These are phyloP conservation scores for Petrocephalus microphthalmus DNA, from an alignment of 2,113 vertebrate species.

Conservation along the genomic window DNA sequence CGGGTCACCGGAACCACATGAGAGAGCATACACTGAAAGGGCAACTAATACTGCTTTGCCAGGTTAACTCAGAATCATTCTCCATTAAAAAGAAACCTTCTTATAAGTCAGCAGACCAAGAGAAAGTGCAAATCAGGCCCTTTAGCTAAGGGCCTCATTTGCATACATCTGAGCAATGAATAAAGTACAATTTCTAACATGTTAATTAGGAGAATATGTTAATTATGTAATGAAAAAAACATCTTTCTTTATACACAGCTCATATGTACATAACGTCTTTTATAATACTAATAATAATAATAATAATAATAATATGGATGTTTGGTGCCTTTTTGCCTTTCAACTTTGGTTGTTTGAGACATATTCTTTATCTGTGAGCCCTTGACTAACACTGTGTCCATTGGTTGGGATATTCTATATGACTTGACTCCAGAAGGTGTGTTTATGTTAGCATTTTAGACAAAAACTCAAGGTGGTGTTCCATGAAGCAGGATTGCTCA, in stretches of 20 bases:
- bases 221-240: not conserved
- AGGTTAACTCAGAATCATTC: not conserved
- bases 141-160: not conserved
- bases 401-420: not conserved
- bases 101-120: not conserved
- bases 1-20: not conserved
- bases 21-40: not conserved
- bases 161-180: conserved; percentile 4
- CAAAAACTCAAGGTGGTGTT: not conserved
- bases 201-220: not conserved
- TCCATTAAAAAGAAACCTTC: not conserved
- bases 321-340: not conserved
- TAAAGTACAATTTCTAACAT: not conserved
- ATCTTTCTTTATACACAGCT: not conserved
- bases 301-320: not conserved
- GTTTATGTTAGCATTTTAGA: not conserved
- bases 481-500: not conserved
- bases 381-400: not conserved
- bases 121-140: not conserved
- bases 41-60: not conserved
- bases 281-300: not conserved
- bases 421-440: not conserved
- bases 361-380: not conserved
- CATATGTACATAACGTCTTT: not conserved
- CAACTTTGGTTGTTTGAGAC: not conserved